phyloP scores from a whole-genome alignment of 2,113 vertebrate species.

The Perca schrenkii region DNA sequence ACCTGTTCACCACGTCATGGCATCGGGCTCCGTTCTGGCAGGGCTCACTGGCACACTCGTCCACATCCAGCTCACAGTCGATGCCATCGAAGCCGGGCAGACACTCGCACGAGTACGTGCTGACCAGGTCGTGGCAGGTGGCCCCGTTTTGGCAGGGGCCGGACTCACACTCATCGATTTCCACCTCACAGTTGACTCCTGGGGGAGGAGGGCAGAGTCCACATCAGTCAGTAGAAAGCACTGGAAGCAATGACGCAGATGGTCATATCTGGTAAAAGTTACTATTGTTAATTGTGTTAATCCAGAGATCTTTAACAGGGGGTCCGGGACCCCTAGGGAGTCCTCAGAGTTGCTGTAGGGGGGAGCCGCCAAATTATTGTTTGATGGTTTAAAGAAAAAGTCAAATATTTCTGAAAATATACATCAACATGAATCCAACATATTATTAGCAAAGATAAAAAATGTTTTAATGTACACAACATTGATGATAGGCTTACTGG shows the following conservation, averaged over 20 bases:
- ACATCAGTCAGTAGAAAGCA: neutral
- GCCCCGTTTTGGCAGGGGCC: slow-evolving; percentile 89
- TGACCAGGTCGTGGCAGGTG: slow-evolving; percentile 87
- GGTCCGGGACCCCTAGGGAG: too few species aligned
- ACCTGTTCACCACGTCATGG: slow-evolving; percentile 89
- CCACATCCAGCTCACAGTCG: slow-evolving; percentile 87
- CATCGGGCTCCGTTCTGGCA: slow-evolving; percentile 87
- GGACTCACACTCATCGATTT: slow-evolving; percentile 92
- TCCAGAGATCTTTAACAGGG: too few species aligned
- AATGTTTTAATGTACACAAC: too few species aligned
- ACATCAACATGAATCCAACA: too few species aligned
- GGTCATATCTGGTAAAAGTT: neutral
- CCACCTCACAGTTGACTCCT: slow-evolving; percentile 92
- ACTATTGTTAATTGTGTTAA: neutral
- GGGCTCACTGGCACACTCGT: slow-evolving; percentile 91
- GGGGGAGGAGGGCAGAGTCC: neutral
- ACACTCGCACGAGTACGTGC: slow-evolving; percentile 90
- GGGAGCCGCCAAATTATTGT: too few species aligned
- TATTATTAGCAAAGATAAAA: too few species aligned
- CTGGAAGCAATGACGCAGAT: neutral
- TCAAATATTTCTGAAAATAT: too few species aligned
- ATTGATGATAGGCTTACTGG: too few species aligned
- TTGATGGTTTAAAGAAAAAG: too few species aligned
- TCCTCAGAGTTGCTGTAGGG: too few species aligned
- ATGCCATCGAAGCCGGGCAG: slow-evolving; percentile 85